phyloP scores from a whole-genome alignment of 2,797 vertebrate species.

The Myotis pilosus region DNA sequence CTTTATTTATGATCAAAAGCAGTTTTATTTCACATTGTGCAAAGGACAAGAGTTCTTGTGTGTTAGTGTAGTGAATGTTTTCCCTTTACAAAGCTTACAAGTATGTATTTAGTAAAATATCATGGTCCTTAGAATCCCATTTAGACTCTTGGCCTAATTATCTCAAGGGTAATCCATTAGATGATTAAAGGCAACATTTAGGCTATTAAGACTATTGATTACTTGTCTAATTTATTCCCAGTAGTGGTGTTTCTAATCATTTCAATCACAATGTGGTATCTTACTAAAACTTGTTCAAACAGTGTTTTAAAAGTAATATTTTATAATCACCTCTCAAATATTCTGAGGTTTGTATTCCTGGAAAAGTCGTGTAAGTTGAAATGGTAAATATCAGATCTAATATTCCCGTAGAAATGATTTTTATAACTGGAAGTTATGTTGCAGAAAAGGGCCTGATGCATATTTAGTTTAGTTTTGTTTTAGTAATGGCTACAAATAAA shows the following conservation, averaged over 20 bases:
- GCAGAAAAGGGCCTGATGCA: background rate
- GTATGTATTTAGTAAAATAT: constrained; percentile 32
- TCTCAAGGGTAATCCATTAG: constrained; percentile 3
- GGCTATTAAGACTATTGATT: constrained; percentile 39
- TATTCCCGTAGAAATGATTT: background rate
- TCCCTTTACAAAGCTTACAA: background rate
- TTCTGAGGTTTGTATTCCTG: background rate
- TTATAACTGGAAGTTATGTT: constrained; percentile 44
- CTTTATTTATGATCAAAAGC: background rate
- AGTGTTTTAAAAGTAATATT: constrained; percentile 26
- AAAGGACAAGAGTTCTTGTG: background rate
- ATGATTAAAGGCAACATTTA: constrained; percentile 46
- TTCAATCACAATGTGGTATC: constrained; percentile 2
- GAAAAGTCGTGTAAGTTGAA: constrained; percentile 6
- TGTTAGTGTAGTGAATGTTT: background rate
- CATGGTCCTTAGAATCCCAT: background rate
- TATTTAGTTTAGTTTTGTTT: constrained; percentile 46
- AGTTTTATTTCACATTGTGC: background rate
- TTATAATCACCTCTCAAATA: constrained; percentile 32
- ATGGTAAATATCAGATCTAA: background rate
- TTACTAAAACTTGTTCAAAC: background rate
- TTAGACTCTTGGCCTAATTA: constrained; percentile 36
- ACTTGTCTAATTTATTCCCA: constrained; percentile 36
- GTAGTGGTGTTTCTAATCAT: constrained; percentile 7
- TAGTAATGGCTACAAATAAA: constrained; percentile 26